phyloP scores from a whole-genome alignment of 2,797 vertebrate genomes.

The Intellagama lesueurii region DNA sequence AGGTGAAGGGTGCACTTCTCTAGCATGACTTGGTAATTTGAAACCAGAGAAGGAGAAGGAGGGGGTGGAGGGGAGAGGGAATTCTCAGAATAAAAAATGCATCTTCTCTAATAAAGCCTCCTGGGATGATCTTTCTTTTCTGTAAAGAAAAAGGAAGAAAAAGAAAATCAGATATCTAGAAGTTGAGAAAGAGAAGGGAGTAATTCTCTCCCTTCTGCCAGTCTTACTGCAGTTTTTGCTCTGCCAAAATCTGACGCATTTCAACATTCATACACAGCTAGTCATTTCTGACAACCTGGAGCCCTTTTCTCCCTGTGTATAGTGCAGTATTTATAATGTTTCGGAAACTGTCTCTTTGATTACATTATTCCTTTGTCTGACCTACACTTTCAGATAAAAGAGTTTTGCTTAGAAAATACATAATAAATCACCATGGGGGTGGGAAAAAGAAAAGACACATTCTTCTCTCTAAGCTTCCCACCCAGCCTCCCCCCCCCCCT shows the following conservation, averaged over 20 bases:
- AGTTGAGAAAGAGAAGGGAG: background rate
- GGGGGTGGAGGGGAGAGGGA: background rate
- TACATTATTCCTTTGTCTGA: conserved; percentile 74
- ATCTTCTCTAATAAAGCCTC: conserved; percentile 34
- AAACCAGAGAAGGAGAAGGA: background rate
- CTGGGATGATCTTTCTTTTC: conserved; percentile 9
- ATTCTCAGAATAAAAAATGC: conserved; percentile 19
- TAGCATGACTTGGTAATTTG: conserved; percentile 28
- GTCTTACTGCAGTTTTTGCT: conserved; percentile 47
- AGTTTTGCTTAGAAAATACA: conserved; percentile 73
- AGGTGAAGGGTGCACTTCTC: background rate
- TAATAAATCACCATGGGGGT: conserved; percentile 76
- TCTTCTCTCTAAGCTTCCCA: conserved; percentile 53
- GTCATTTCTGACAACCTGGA: conserved; percentile 66
- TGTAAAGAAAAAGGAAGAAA: conserved; percentile 1
- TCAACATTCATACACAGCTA: conserved; percentile 53
- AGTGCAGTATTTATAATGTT: conserved; percentile 73
- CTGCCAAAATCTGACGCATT: conserved; percentile 56
- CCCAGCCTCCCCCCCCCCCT: background rate
- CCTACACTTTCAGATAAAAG: conserved; percentile 76
- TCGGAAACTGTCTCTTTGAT: conserved; percentile 70
- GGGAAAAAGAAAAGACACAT: conserved; percentile 62
- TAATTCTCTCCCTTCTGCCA: conserved; percentile 8
- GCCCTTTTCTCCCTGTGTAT: conserved; percentile 50
- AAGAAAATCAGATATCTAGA: conserved; percentile 27